Conservation (phyloP, 1,140 invertebrate genomes). For the Littorina saxatilis region DNA sequence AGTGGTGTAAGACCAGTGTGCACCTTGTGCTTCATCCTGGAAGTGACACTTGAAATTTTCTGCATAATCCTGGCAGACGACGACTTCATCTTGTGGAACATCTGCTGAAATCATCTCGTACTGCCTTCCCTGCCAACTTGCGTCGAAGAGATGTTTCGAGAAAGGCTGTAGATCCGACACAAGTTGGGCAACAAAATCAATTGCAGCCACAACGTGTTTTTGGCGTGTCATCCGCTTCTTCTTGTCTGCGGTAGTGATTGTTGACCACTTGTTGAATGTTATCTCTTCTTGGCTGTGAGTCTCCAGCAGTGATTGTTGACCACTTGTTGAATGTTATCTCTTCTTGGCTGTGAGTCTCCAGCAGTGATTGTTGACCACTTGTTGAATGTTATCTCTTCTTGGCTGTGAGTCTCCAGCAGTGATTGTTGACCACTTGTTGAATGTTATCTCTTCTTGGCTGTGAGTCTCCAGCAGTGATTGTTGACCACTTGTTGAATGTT, state of each 20-base stretch:
- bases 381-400: too few species aligned
- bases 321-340: too few species aligned
- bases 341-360: too few species aligned
- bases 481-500: background rate
- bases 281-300: too few species aligned
- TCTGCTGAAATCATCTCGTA: background rate
- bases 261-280: too few species aligned
- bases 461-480: background rate
- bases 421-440: background rate
- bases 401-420: too few species aligned
- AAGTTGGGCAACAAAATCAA: background rate
- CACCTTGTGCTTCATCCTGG: slow-evolving; percentile 3
- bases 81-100: too few species aligned
- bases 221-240: background rate
- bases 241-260: too few species aligned
- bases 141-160: background rate
- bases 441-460: background rate
- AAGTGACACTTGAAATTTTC: slow-evolving; percentile 1
- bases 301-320: too few species aligned
- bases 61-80: slow-evolving; percentile 15
- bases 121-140: background rate
- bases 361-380: too few species aligned
- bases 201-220: background rate
- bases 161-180: background rate
- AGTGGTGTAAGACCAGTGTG: background rate